Conservation (phyloP, 2,113 vertebrate genomes). For the Brachyhypopomus occidentalis region DNA sequence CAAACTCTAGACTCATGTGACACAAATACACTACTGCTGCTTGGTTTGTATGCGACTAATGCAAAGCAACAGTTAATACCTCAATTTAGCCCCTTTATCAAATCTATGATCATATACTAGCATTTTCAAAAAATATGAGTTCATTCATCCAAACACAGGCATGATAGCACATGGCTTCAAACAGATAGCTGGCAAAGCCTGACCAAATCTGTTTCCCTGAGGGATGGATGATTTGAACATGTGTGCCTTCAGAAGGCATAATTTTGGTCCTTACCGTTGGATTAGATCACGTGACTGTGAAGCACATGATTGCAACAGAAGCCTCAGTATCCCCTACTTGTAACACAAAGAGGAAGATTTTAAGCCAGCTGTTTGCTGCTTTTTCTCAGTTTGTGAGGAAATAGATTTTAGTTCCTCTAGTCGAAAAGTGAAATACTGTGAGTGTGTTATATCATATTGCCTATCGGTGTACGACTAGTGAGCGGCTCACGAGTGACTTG, state of each 20-base stretch:
- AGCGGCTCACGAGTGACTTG: background rate
- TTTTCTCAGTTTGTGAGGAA: conserved; percentile 1
- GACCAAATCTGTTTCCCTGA: background rate
- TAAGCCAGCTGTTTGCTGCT: background rate
- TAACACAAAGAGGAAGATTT: conserved; percentile 29
- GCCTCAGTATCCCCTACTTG: background rate
- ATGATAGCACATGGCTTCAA: background rate
- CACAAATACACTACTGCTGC: background rate
- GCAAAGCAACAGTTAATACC: background rate
- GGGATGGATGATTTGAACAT: conserved; percentile 14
- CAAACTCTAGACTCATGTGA: background rate
- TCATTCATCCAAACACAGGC: background rate
- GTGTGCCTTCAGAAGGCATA: conserved; percentile 29
- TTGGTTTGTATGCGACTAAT: background rate
- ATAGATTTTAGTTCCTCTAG: background rate
- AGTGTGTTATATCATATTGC: background rate
- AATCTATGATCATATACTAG: background rate
- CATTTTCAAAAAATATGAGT: background rate
- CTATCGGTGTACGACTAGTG: background rate
- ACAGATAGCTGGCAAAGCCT: background rate
- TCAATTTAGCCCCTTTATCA: background rate
- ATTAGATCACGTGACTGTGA: conserved; percentile 20
- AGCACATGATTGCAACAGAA: conserved; percentile 47
- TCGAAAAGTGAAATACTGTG: background rate
- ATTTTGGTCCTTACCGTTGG: background rate